Base-by-base conservation (phyloP, 2,113 vertebrate species). In the Mola mola region DNA sequence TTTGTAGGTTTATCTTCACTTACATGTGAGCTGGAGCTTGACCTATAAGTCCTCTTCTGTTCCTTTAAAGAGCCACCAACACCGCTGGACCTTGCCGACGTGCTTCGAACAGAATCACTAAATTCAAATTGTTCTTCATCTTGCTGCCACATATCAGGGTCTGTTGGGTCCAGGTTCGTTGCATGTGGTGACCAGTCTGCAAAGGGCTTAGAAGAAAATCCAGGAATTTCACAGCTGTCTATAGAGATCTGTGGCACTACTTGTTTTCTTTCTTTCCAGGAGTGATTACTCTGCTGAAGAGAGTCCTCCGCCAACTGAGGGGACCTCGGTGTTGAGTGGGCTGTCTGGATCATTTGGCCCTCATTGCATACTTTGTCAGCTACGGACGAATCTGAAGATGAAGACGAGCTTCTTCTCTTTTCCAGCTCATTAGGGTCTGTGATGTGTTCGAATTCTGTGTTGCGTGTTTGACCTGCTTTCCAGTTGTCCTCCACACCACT, bases 41-140 rank as follows among this genome's bases (percentile, higher is more conserved):
- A 81, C 1, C 0, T 59, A 12, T 80, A 59, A 29, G 49, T 49
- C 1, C 12, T 58, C 36, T 50, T 59, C 29, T 60, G 28, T 29
- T 66, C 68, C 36, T 76, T 43, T 22, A 76, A 74, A 36, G 73
- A 80, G 44, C 36, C 55, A 13, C 50, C 38, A 12, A 66, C 26
- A 38, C 53, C 66, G 44, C 76, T 85, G 60, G 86, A 85, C 52
- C 72, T 74, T 22, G 66, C 47, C 22, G 89, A 87, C 8, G 21
- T 36, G n/a, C 85, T 82, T 60, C 6, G 65, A 67, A 38, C 36
- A 12, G 83, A 88, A 64, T 93, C 92, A 5, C 81, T 85, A 53
- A 92, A 93, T 22, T 92, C 88, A 89, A 93, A 93, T 28, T 64
- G 85, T 22, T 93, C 91, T 31, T 76, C 91, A 26, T 82, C 83